Conservation (phyloP, 2,797 vertebrate genomes). For the Cuculus canorus region DNA sequence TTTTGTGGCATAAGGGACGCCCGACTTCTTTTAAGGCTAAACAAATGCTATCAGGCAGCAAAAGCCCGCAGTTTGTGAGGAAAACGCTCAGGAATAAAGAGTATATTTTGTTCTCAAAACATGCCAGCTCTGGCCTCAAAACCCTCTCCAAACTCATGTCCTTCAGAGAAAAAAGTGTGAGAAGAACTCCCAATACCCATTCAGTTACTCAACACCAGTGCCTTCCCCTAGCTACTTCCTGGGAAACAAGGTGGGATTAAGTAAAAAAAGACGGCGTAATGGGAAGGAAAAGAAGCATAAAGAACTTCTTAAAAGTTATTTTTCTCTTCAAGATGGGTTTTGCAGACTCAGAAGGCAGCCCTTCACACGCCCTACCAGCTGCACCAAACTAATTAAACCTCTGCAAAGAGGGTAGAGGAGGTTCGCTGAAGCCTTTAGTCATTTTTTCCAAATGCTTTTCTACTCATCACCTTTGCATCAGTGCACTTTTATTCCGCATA, state of each 20-base stretch:
- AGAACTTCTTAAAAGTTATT: neutral
- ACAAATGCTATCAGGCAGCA: accelerated
- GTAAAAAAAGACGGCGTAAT: neutral
- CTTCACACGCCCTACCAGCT: neutral
- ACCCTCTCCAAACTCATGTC: neutral
- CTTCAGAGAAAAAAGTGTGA: neutral
- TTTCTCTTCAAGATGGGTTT: neutral
- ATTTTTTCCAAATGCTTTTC: neutral
- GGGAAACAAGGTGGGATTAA: neutral
- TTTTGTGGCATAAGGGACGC: too few species aligned
- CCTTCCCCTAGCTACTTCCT: neutral
- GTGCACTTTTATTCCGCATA: accelerated
- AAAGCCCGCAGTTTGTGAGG: neutral
- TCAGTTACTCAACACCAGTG: neutral
- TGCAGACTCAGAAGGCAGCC: neutral
- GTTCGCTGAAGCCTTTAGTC: neutral
- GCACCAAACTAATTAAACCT: neutral
- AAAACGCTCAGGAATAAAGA: neutral
- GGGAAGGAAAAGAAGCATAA: neutral
- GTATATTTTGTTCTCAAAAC: neutral
- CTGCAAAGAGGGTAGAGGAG: neutral
- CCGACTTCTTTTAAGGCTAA: neutral
- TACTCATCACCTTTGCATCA: neutral
- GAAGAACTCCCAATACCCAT: neutral
- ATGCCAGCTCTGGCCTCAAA: neutral